Evolutionary conservation across 2,888 invertebrate genomes (phyloP), one percentile per base, ranked within the genome.

Genomic region (Rhodophaea formosa): DNA sequence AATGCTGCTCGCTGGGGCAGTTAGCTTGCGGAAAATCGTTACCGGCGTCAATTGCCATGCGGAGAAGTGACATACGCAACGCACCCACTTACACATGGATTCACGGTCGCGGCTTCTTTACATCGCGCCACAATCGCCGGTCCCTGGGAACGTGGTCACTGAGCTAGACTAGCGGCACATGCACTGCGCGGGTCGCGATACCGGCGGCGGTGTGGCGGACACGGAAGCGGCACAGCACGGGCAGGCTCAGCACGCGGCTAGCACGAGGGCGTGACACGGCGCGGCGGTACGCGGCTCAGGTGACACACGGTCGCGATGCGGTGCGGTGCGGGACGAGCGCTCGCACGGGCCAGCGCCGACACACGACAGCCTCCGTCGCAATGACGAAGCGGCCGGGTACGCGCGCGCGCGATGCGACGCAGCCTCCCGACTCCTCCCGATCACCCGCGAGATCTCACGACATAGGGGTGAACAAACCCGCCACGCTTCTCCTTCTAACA

Each of bases 41-140:
- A 80, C 77, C 76, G 75, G 70, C 72, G 70, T 77, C 72, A 77
- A 80, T 80, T 71, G 74, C 77, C 82, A 80, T 82, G 80, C 79
- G 78, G 78, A 74, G 70, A 74, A 77, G 69, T 71, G 71, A 72
- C 74, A 79, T 79, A 82, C 77, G 77, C 79, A 86, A 81, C 84
- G 81, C 84, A 84, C 82, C 76, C 79, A 90, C 90, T 91, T 90
- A 90, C 90, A 91, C 90, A 90, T 90, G 77, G 76, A 86, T 84
- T 86, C 82, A 82, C 83, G 82, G 82, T 82, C 80, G 82, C 84
- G 80, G 84, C 80, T 86, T 81, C 84, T 81, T 88, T 82, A 90
- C 90, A 90, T 90, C 82, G 87, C 90, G 88, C 90, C 89, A 88
- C 83, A 95, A 95, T 72, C 92, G 96, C 77, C 94, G 96, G 74